Percentiles rank a stretch among this genome's conserved stretches.
Evolutionary conservation across 64 coral and sea anemone species (phyloP).

Genomic region (Acropora yongei): DNA sequence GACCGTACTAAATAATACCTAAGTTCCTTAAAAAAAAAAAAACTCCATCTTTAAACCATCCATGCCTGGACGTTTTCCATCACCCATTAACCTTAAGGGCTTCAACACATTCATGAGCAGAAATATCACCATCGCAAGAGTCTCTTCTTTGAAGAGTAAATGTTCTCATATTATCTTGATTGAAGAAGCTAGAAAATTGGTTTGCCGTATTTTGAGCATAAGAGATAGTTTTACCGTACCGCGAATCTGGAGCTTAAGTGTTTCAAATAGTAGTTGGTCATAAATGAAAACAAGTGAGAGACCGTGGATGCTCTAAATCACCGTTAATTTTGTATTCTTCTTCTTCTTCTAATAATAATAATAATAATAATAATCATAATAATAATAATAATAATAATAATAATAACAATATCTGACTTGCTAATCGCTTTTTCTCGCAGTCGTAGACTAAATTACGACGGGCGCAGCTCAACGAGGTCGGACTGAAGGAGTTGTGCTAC

Average conservation of each 20-base stretch:
- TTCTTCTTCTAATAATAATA: too few relatives aligned
- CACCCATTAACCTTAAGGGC: slow-evolving; percentile 5
- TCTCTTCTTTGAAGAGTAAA: not conserved
- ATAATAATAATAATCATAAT: too few relatives aligned
- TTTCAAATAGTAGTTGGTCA: not conserved
- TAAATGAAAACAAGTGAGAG: not conserved
- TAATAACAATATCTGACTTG: too few relatives aligned
- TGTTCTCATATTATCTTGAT: slow-evolving; percentile 6
- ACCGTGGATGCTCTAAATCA: not conserved
- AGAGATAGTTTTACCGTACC: not conserved
- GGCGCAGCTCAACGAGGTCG: too few relatives aligned
- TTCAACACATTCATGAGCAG: slow-evolving; percentile 40
- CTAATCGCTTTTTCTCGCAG: too few relatives aligned
- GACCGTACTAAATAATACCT: not conserved
- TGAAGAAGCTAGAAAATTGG: not conserved
- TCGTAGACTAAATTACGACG: too few relatives aligned
- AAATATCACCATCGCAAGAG: slow-evolving; percentile 30
- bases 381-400: too few relatives aligned
- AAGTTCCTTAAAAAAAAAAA: not conserved
- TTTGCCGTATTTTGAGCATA: not conserved
- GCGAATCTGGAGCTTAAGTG: not conserved
- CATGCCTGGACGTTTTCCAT: slow-evolving; percentile 12
- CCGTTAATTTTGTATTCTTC: not conserved
- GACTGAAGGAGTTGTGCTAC: too few relatives aligned
- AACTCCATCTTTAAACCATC: slow-evolving; percentile 31